Base-by-base conservation (phyloP, 2,888 invertebrate species). In the Dynastes hyllus region DNA sequence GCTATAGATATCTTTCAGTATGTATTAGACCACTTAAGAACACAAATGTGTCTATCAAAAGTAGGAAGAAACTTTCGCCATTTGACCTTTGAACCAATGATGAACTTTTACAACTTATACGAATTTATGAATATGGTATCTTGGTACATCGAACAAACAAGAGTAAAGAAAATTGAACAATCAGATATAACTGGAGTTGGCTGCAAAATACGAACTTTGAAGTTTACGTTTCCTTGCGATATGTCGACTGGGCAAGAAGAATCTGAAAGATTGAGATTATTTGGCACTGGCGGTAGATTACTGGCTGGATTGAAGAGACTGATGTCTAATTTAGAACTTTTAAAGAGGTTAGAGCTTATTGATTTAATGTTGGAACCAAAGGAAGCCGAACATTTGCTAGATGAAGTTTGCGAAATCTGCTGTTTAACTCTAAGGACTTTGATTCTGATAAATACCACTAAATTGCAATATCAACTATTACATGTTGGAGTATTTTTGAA, bases 111-210 rank as follows among this genome's bases (percentile, higher is more conserved):
- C 87, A 96, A 96, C 87, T 91, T 96, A 61, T 95, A 94, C 86
- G 95, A 96, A 86, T 96, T 96, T 85, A 94, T 96, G 92, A 93
- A 94, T 78, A 93, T 96, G 90, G 87, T 96, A n/a, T 92, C 94
- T 0, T 94, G 94, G 91, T 95, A 93, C 85, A 91, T 93, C 0
- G 94, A 94, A 83, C 92, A 91, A 84, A 89, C 90, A 37, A 77
- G 79, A 4, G 22, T 79, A n/a, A 80, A 83, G 76, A 83, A 84
- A 45, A 85, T 84, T 51, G 79, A 82, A 16, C 85, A 85, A 78
- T 85, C 85, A 16, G 84, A 86, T 4, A 84, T 86, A 77, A 80
- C 86, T 5, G 92, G 91, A 5, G 90, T 93, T 73, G 93, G 93
- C 0, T 87, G 87, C 0, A 90, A 92, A 67, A 92, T 94, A 78